Percentiles rank a stretch among this genome's conserved stretches.
Evolutionary conservation across 2,113 vertebrate genomes (phyloP).

Genomic region (Microcebus griseorufus): DNA sequence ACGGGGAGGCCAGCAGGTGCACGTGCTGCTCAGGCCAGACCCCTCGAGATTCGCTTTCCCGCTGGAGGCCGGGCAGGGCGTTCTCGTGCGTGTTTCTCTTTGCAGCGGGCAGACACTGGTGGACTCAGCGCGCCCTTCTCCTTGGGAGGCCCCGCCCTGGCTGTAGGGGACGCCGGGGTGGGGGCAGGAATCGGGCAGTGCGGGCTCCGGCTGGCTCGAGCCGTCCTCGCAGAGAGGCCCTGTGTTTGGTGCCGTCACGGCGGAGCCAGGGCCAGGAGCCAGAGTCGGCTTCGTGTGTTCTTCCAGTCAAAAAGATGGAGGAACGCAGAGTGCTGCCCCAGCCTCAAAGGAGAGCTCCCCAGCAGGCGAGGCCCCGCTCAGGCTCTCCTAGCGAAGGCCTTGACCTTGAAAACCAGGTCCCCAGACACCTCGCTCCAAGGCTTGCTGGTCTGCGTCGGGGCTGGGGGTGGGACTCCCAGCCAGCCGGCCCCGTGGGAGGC

Average conservation of each 20-base stretch:
- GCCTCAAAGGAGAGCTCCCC: fast-evolving
- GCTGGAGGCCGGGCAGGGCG: background rate
- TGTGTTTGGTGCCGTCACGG: background rate
- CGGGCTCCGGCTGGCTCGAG: too few relatives aligned
- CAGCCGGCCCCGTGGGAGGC: background rate
- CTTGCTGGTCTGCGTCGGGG: background rate
- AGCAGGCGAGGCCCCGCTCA: fast-evolving
- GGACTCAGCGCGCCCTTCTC: background rate
- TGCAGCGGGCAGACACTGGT: too few relatives aligned
- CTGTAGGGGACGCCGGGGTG: background rate
- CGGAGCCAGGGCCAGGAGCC: background rate
- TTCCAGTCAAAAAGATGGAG: background rate
- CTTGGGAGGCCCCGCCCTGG: background rate
- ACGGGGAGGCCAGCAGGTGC: background rate
- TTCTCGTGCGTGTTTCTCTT: background rate
- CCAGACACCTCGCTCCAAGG: fast-evolving
- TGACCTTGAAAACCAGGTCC: background rate
- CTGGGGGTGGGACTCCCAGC: background rate
- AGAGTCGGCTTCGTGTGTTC: too few relatives aligned
- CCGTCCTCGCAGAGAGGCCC: too few relatives aligned
- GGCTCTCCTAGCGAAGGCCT: fast-evolving
- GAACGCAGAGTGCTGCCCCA: too few relatives aligned
- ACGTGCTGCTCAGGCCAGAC: background rate
- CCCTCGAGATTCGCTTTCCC: background rate
- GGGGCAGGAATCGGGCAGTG: background rate